Conservation (phyloP, 2,888 invertebrate genomes). For the Amiota communis region DNA sequence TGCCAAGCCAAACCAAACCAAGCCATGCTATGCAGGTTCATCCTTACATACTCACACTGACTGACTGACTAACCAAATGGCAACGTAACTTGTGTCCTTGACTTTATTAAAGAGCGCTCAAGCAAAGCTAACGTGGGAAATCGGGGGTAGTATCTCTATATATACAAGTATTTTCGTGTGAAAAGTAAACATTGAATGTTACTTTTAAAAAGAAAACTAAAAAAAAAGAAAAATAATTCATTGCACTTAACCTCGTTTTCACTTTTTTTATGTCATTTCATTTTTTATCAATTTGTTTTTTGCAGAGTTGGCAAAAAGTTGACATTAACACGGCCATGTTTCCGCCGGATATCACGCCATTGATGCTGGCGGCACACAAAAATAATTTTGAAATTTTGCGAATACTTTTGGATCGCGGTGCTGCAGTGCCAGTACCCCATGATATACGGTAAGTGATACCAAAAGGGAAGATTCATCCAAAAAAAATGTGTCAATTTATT, state of each 20-base stretch:
- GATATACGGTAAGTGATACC: conserved; percentile 81
- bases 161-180: too few species aligned
- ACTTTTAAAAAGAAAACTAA: neutral
- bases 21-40: too few species aligned
- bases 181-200: neutral
- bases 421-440: conserved; percentile 91
- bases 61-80: neutral
- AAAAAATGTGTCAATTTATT: neutral
- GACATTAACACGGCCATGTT: conserved; percentile 88
- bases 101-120: conserved; percentile 18
- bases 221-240: neutral
- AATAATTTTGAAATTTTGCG: conserved; percentile 98
- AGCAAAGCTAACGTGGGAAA: neutral
- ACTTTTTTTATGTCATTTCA: conserved; percentile 16
- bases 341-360: conserved; percentile 93
- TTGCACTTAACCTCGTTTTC: conserved; percentile 20
- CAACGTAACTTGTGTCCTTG: conserved; percentile 24
- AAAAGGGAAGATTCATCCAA: neutral
- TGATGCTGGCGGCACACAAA: conserved; percentile 93
- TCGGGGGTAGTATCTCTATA: too few species aligned
- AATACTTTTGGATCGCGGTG: conserved; percentile 92
- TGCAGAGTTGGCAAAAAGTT: conserved; percentile 90
- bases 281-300: conserved; percentile 28
- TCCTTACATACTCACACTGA: neutral
- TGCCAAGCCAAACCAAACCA: neutral